phyloP scores from a whole-genome alignment of 2,888 invertebrate species.

The Brenthis ino region DNA sequence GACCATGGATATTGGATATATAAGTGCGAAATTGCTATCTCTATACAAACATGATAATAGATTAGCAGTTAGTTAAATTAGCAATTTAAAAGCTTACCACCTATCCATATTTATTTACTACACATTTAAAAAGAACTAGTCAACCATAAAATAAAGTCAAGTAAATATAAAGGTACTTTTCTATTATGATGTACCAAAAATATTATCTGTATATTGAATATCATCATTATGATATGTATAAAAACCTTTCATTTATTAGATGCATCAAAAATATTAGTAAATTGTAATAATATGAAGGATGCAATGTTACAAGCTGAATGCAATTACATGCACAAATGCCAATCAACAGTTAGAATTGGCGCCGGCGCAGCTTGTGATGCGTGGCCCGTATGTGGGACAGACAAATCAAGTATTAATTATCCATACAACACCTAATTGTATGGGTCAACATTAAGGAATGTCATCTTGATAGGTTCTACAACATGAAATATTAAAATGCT shows the following conservation, averaged over 20 bases:
- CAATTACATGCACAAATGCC: conserved; percentile 62
- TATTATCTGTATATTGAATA: neutral
- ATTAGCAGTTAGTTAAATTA: conserved; percentile 9
- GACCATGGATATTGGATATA: conserved; percentile 33
- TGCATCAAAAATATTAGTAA: conserved; percentile 1
- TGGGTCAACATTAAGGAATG: conserved; percentile 45
- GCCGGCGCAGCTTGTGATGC: conserved; percentile 75
- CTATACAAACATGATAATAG: conserved; percentile 14
- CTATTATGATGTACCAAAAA: neutral
- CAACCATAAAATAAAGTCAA: neutral
- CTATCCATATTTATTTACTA: neutral
- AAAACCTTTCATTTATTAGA: neutral
- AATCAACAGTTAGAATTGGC: conserved; percentile 76
- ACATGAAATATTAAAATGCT: too few relatives aligned
- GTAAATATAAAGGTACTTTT: neutral
- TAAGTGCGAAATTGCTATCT: conserved; percentile 21
- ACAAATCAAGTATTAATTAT: conserved; percentile 77
- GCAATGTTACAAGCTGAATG: conserved; percentile 35
- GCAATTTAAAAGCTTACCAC: neutral
- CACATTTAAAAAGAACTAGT: neutral
- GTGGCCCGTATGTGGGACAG: conserved; percentile 74
- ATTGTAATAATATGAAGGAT: conserved; percentile 25
- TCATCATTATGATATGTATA: neutral
- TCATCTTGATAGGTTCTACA: conserved; percentile 16
- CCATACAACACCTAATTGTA: conserved; percentile 63